Evolutionary conservation across 2,797 vertebrate genomes (phyloP), one percentile per base, ranked within the genome.

Genomic region (Microctenopoma steveboyesi): DNA sequence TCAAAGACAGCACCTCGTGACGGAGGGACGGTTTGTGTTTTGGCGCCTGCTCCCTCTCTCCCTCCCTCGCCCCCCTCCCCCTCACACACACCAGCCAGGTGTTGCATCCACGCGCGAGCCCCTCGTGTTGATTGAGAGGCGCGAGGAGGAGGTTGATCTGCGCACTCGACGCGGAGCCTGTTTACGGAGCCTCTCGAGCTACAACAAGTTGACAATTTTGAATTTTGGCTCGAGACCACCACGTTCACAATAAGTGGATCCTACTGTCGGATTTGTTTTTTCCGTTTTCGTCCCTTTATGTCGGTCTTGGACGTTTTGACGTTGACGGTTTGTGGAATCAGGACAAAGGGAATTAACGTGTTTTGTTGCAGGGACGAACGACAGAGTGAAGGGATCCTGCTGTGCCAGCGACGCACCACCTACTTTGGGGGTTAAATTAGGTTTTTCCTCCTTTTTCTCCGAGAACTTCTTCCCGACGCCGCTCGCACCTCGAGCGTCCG

Each of bases 91-190:
- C 30, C 1, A 69, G 35, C 64, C 88, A 87, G 86, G 82, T 89
- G 91, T 83, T 85, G 77, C 79, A 47, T 74, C 74, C 55, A 51
- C 40, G 58, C 69, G 64, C 75, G 57, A 82, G 69, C 58, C 53
- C 60, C 59, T 40, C 14, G 27, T 55, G 60, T 61, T 0, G 65
- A 51, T 76, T 63, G 56, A 74, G 76, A 60, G 75, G 68, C 67
- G 1, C 18, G 40, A 63, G 78, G 27, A 47, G 78, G 50, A 78
- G 56, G 51, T 9, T 67, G 69, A 77, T 62, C 67, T 9, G 45
- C 25, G 39, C 82, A 49, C 74, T 69, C n/a, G 50, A 64, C 57
- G 43, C 46, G 64, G 72, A 76, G 60, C 59, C 11, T 10, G 64
- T 33, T 16, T 13, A 71, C 35, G 45, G 66, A 82, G 43, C 25